Conservation (phyloP, 2,113 vertebrate genomes). For the Marmota flaviventris region DNA sequence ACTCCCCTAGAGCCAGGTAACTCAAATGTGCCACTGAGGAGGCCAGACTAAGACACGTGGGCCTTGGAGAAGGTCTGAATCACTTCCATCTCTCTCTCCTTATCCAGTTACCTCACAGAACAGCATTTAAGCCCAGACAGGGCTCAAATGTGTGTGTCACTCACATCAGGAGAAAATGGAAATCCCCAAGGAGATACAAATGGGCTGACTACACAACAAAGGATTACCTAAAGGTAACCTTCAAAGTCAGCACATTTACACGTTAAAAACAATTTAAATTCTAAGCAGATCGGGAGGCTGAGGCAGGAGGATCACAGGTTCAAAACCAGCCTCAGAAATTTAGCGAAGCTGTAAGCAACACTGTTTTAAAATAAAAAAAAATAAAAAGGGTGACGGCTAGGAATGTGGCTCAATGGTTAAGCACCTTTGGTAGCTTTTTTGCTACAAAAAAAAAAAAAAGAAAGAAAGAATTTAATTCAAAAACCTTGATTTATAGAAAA, state of each 20-base stretch:
- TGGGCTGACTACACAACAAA: not conserved
- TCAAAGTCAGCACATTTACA: not conserved
- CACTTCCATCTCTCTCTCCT: slow-evolving; percentile 37
- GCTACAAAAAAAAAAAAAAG: no score
- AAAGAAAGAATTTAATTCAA: no score
- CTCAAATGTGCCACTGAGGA: not conserved
- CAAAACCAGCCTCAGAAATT: no score
- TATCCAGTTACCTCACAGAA: not conserved
- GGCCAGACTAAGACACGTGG: not conserved
- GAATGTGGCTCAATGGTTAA: not conserved
- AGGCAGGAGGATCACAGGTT: no score
- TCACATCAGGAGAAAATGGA: slow-evolving; percentile 14
- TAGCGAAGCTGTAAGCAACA: no score
- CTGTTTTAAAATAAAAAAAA: no score
- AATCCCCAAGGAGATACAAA: not conserved
- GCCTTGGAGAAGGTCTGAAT: not conserved
- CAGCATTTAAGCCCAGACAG: not conserved
- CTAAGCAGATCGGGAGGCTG: not conserved
- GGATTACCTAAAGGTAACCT: not conserved
- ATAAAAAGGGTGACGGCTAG: no score
- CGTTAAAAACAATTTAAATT: not conserved
- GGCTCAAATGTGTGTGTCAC: not conserved
- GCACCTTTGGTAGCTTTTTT: no score
- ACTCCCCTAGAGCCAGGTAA: not conserved
- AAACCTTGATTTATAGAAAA: slow-evolving; percentile 19